Evolutionary conservation across 64 coral and sea anemone genomes (phyloP), one percentile per base, ranked within the genome.

Genomic region (Montipora sp.): DNA sequence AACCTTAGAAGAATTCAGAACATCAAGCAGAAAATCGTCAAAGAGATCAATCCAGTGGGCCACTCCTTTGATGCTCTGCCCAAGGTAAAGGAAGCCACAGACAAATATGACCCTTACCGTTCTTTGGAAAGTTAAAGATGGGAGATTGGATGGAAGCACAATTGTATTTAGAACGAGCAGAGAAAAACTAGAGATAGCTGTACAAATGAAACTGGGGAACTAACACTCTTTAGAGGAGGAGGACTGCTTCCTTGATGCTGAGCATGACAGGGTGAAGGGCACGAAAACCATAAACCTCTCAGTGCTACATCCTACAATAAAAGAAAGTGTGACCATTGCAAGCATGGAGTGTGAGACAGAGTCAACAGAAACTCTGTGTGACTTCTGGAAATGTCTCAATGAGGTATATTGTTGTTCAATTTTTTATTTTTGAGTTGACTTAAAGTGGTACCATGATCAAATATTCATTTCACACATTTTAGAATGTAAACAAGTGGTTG

Each of bases 241-340:
- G 58, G 36, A 80, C 89, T 90, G 77, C 71, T 90, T 90, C 46
- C 59, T 90, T 46, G 89, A 90, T 79, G 89, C 77, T n/a, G 59
- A 90, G 66, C 77, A 90, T 76, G 61, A 87, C 83, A 0, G 83
- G 45, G 83, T 87, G 45, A 27, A 87, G 60, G 50, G 50, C 48
- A 47, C 70, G 83, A 87, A 87, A 47, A 87, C 83, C 61, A 87
- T 87, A 68, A 90, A 90, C 89, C 68, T 90, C 44, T 48, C 23
- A 8, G 88, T 90, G 43, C 22, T 66, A 90, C 88, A 90, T 90
- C 88, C 88, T 44, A 80, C 88, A 21, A 51, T 90, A 51, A 90
- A 90, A 80, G 88, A 90, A 68, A 21, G 59, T 79, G 89, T 90
- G 20, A 70, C 89, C 47, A 49, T 80, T 47, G 77, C 65, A 66